Percentiles rank a stretch among this genome's conserved stretches.
phyloP scores from a whole-genome alignment of 1,140 invertebrate species.

The Drosophila rufa region DNA sequence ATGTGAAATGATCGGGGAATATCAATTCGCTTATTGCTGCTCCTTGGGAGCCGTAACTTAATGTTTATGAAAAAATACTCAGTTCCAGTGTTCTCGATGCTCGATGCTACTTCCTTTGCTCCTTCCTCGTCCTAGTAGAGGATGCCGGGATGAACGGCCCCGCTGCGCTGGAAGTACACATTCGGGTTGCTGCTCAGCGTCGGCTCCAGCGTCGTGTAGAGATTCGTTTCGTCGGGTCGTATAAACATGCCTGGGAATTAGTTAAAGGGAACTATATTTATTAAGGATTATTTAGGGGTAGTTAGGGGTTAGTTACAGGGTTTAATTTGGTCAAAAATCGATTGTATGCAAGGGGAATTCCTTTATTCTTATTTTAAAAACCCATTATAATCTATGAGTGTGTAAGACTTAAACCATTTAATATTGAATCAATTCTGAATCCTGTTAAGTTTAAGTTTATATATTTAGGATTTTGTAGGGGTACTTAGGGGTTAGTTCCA shows the following conservation, averaged over 20 bases:
- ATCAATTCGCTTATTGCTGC: conserved; percentile 72
- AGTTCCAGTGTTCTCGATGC: conserved; percentile 79
- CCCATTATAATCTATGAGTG: not conserved
- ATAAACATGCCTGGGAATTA: conserved; percentile 88
- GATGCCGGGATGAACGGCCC: conserved; percentile 91
- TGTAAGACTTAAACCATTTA: too few species aligned
- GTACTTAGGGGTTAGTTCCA: too few species aligned
- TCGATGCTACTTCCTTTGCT: conserved; percentile 23
- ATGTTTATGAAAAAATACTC: conserved; percentile 78
- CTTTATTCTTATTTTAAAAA: not conserved
- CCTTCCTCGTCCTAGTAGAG: conserved; percentile 88
- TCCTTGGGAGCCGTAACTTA: conserved; percentile 81
- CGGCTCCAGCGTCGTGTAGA: conserved; percentile 92
- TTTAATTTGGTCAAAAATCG: not conserved
- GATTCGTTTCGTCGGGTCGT: conserved; percentile 91
- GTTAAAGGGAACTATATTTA: conserved; percentile 7
- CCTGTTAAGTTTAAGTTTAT: too few species aligned
- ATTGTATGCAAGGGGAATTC: not conserved
- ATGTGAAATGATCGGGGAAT: conserved; percentile 50
- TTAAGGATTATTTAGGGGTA: not conserved
- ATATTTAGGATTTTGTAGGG: too few species aligned
- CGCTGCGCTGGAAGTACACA: conserved; percentile 92
- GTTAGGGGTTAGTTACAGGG: not conserved
- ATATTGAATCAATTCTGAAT: not conserved
- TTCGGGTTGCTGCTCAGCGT: conserved; percentile 94